A percentile compares a stretch with the other conserved stretches of the same genome.
These are phyloP conservation scores for Habropoda laboriosa DNA, from an alignment of 1,140 invertebrate genomes.

Conservation along the genomic window DNA sequence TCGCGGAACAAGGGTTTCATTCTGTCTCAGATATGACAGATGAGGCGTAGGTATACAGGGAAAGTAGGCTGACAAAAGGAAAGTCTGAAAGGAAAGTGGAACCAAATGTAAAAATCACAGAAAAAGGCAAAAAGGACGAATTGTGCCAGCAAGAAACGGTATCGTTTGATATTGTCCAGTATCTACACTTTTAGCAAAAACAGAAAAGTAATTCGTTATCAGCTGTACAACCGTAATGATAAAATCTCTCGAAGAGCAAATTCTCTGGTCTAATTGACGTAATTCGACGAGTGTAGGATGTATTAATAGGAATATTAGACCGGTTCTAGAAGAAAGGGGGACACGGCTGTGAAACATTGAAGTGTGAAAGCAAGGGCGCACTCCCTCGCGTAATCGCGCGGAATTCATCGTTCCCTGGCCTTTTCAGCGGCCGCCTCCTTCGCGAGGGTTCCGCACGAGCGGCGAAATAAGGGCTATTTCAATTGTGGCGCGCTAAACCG, in stretches of 20 bases:
- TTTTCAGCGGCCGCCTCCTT: not conserved
- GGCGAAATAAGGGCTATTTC: conserved; percentile 70
- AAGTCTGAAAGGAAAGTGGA: no score
- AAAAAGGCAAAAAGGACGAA: no score
- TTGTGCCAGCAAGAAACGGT: no score
- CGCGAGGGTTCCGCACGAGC: conserved; percentile 12
- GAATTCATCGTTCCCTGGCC: conserved; percentile 30
- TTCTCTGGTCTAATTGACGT: not conserved
- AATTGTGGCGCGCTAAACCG: conserved; percentile 72
- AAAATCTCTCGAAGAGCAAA: not conserved
- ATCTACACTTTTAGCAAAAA: no score
- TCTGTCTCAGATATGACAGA: no score
- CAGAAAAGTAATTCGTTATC: no score
- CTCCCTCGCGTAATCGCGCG: conserved; percentile 8
- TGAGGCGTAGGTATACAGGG: no score
- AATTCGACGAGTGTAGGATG: conserved; percentile 5
- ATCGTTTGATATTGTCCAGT: no score
- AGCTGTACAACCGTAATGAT: not conserved
- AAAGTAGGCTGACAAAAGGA: no score
- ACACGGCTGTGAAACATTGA: not conserved
- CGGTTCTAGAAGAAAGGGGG: not conserved
- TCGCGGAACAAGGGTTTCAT: no score
- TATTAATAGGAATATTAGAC: conserved; percentile 29
- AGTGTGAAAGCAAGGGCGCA: not conserved
- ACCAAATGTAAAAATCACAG: no score